Evolutionary conservation across 2,888 invertebrate genomes (phyloP).

Genomic region (Campoplex capitator): DNA sequence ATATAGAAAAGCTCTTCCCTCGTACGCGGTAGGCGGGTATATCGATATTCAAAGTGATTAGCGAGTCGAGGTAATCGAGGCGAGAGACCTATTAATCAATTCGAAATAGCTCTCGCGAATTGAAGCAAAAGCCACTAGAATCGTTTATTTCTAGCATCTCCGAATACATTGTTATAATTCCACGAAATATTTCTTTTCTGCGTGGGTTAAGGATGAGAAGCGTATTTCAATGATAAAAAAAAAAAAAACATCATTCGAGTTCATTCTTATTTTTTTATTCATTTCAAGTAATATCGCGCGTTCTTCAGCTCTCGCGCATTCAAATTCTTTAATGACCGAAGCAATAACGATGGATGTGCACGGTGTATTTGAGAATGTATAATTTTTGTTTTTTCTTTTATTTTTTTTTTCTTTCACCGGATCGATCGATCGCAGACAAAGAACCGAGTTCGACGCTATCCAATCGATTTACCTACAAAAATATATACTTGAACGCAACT

Average conservation of each 20-base stretch:
- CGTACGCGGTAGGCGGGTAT: not conserved
- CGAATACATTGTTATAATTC: not conserved
- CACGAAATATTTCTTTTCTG: not conserved
- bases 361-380: not conserved
- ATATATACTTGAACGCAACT: constrained; percentile 25
- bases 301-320: not conserved
- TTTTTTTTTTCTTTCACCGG: not conserved
- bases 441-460: not conserved
- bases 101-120: not conserved
- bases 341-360: not conserved
- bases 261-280: not conserved
- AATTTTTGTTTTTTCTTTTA: not conserved
- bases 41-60: constrained; percentile 15
- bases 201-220: too few species aligned
- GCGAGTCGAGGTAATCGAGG: constrained; percentile 13
- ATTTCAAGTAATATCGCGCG: not conserved
- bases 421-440: constrained; percentile 23
- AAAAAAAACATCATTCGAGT: not conserved
- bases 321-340: not conserved
- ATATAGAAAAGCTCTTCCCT: not conserved
- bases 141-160: constrained; percentile 15
- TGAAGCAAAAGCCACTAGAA: not conserved
- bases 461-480: constrained; percentile 42
- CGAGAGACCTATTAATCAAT: constrained; percentile 27
- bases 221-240: not conserved